Percentiles rank a stretch among this genome's conserved stretches.
phyloP scores from a whole-genome alignment of 92 coral and sea anemone species.

The Heliopora coerulea region DNA sequence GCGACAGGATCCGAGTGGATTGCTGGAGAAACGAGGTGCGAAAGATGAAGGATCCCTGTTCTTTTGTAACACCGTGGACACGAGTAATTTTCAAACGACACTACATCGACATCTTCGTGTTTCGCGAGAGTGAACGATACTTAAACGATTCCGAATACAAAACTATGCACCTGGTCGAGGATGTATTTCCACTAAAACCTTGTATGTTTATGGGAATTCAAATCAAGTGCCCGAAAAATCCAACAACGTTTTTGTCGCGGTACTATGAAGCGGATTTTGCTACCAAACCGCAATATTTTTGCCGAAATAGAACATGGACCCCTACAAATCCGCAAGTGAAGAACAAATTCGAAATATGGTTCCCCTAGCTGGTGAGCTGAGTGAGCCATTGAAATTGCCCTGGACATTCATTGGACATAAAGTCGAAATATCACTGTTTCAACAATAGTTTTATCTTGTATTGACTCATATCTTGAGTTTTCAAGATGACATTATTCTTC shows the following conservation, averaged over 20 bases:
- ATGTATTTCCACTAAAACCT: constrained; percentile 18
- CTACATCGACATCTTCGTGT: constrained; percentile 25
- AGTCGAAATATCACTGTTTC: too few species aligned
- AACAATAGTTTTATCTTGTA: too few species aligned
- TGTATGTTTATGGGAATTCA: constrained; percentile 18
- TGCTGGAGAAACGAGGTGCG: constrained; percentile 9
- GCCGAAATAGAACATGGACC: constrained; percentile 10
- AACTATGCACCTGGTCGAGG: neutral
- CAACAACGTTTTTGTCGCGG: neutral
- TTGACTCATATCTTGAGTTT: too few species aligned
- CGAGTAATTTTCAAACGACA: neutral
- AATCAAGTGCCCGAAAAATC: constrained; percentile 12
- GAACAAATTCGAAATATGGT: neutral
- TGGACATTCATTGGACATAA: too few species aligned
- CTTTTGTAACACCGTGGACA: constrained; percentile 10
- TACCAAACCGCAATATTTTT: constrained; percentile 11
- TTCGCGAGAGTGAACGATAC: neutral
- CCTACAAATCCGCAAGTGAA: neutral
- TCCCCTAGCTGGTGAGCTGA: too few species aligned
- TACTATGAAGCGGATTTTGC: constrained; percentile 8
- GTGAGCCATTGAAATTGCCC: too few species aligned
- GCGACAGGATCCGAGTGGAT: constrained; percentile 23
- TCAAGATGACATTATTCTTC: too few species aligned
- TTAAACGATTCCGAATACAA: constrained; percentile 21
- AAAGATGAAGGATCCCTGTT: constrained; percentile 8